phyloP scores from a whole-genome alignment of 2,113 vertebrate genomes.

The Camelus bactrianus region DNA sequence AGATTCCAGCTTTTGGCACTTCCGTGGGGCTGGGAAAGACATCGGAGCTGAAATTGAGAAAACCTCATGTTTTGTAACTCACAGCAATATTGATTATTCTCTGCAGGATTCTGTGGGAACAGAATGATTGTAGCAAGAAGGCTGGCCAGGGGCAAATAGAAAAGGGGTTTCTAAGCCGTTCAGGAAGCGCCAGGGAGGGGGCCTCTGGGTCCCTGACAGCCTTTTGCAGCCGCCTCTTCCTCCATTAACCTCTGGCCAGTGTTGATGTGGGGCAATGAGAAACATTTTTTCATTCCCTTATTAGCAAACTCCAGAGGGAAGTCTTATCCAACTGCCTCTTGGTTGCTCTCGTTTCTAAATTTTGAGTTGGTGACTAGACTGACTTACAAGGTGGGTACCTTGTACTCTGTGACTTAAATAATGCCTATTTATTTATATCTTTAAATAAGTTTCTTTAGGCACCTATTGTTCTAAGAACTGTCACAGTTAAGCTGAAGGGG shows the following conservation, averaged over 20 bases:
- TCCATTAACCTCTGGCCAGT: not conserved
- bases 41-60: not conserved
- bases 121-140: slow-evolving; percentile 57
- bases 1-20: not conserved
- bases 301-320: not conserved
- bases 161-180: slow-evolving; percentile 6
- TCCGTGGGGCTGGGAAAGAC: not conserved
- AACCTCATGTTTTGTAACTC: slow-evolving; percentile 48
- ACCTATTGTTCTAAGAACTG: slow-evolving; percentile 55
- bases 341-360: slow-evolving; percentile 43
- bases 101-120: slow-evolving; percentile 35
- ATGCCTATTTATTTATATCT: slow-evolving; percentile 63
- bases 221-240: not conserved
- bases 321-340: not conserved
- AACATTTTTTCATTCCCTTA: not conserved
- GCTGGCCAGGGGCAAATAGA: slow-evolving; percentile 12
- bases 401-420: slow-evolving; percentile 13
- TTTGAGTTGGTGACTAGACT: not conserved
- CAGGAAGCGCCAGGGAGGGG: not conserved
- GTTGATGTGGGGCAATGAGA: not conserved
- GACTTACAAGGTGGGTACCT: not conserved
- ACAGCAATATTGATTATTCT: slow-evolving; percentile 63
- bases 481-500: slow-evolving; percentile 50
- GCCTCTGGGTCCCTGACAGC: not conserved
- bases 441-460: slow-evolving; percentile 52